These are phyloP conservation scores for Drosophila nebulosa DNA, from an alignment of 1,140 invertebrate species.

Conservation along the genomic window DNA sequence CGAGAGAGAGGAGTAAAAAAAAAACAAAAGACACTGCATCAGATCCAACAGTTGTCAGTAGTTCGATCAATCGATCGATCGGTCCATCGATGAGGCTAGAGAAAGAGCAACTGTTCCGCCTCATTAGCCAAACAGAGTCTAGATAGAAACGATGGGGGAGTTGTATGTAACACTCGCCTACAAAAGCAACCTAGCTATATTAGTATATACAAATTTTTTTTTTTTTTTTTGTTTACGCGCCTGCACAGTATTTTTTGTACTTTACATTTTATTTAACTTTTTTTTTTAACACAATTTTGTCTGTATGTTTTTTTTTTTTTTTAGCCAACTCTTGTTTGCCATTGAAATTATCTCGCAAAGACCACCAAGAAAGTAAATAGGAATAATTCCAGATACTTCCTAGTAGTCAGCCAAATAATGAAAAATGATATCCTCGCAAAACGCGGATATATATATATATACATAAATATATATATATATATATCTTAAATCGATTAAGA, in stretches of 20 bases:
- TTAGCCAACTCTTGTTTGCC: not conserved
- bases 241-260: conserved; percentile 66
- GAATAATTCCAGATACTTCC: not conserved
- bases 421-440: not conserved
- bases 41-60: not conserved
- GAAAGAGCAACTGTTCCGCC: not conserved
- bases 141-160: not conserved
- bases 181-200: conserved; percentile 34
- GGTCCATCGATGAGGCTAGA: not conserved
- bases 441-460: not conserved
- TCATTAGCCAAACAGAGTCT: not conserved
- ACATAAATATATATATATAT: not conserved
- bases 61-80: too few relatives aligned
- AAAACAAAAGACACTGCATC: too few relatives aligned
- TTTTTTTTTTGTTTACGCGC: conserved; percentile 36
- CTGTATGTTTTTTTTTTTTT: not conserved
- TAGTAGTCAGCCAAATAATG: not conserved
- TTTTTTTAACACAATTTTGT: conserved; percentile 16
- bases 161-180: conserved; percentile 17
- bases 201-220: conserved; percentile 33
- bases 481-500: conserved; percentile 3
- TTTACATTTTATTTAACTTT: conserved; percentile 48
- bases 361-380: not conserved
- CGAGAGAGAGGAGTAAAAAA: too few relatives aligned
- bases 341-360: not conserved